Base-by-base conservation (phyloP, 2,888 invertebrate genomes). In the Rhorus exstirpatorius region DNA sequence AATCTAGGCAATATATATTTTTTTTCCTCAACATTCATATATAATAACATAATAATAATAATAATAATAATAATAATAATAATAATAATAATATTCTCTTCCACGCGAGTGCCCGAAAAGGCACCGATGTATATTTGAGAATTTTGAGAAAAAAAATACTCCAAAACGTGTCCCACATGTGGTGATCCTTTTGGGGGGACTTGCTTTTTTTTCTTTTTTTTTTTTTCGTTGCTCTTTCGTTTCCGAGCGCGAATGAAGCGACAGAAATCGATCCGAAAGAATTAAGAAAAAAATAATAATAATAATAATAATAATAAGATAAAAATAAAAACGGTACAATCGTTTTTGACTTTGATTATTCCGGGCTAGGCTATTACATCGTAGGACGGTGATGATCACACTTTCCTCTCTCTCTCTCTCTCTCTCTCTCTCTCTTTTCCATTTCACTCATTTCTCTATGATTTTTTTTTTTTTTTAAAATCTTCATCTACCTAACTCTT, bases 1-100 rank as follows among this genome's bases (percentile, higher is more conserved):
- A 88, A 90, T 89, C 88, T 90, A 89, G 87, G 86, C 87, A 87
- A 88, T 90, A 89, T 89, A 89, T 89, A 87, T 88, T 86, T 65
- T 86, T 65, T 88, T 87, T 88, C 86, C 87, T 91, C 89, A 91
- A 89, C 88, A 90, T 89, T 89, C 83, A 88, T 87, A 89, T 88
- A 88, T 90, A 87, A 90, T 88, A 87, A 89, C 86, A 86, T 63
- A 58, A 81, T 78, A 65, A 79, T 71, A 51, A 79, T 79, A 84
- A 81, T 78, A 83, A 80, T 77, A 63, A 78, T 77, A 61, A 81
- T 81, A 79, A 75, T 80, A 83, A 60, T 81, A 61, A 81, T 83
- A 67, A 80, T 81, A 82, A 82, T 81, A 82, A 82, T 83, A 77
- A 79, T 75, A 82, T 86, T 84, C 83, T 88, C 75, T 79, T 86